Base-by-base conservation (phyloP, 1,140 invertebrate genomes). In the Acromyrmex echinatior region DNA sequence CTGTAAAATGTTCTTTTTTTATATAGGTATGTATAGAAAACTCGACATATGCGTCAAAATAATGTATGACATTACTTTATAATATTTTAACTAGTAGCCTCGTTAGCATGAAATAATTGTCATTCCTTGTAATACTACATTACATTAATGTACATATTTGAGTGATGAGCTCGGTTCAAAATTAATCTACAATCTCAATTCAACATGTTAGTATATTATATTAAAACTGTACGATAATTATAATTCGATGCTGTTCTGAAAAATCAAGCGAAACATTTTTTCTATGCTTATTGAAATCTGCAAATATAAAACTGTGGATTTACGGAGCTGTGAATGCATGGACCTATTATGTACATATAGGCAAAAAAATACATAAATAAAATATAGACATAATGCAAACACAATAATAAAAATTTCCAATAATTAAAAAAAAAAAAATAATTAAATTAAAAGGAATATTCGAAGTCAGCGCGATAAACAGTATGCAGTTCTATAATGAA, bases 131-230 rank as follows among this genome's bases (percentile, higher is more conserved):
- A 68, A 39, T 14, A n/a, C 3, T 39, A 66, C 9, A 68, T 66
- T 66, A 28, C 9, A 68, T 66, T 66, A 28, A 66, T 39, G n/a
- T 4, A 39, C 18, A n/a, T 45, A 68, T 21, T 66, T 68, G 35
- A 68, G 18, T 68, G 10, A 68, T 45, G 35, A 68, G 12, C 12
- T 39, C 35, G n/a, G 1, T 45, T 68, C n/a, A 68, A 45, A 68
- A 45, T 68, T 45, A 68, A 68, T 45, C 4, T 68, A 45, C 21
- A 66, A 21, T 66, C 3, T 66, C 21, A 68, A 35, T 68, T 68
- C 12, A 45, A 39, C 4, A 21, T 0, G n/a, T 21, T 45, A 68
- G 12, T 68, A 68, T 16, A n/a, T 39, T 66, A 68, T 45, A 45
- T 65, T 3, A 63, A 63, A 63, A 31, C 7, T 66, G 18, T 21